phyloP scores from a whole-genome alignment of 1,140 invertebrate genomes.

The Caenorhabditis remanei region DNA sequence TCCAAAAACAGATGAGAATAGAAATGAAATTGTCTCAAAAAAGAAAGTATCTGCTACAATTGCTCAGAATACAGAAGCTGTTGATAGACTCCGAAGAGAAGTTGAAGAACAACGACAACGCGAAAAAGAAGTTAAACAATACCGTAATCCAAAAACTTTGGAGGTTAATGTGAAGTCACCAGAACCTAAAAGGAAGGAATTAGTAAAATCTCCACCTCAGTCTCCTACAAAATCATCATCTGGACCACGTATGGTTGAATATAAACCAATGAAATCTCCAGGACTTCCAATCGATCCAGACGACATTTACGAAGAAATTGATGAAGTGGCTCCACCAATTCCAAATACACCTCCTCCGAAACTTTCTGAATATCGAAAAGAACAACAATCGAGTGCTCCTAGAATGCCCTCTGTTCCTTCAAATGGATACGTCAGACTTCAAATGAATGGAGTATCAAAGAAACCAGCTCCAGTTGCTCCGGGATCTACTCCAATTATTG shows the following conservation, averaged over 20 bases:
- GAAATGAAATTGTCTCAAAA: slow-evolving; percentile 6
- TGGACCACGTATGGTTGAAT: slow-evolving; percentile 10
- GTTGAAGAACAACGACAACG: slow-evolving; percentile 33
- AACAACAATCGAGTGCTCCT: neutral
- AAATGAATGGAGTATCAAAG: slow-evolving; percentile 37
- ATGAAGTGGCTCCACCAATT: neutral
- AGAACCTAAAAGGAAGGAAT: neutral
- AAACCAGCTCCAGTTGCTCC: slow-evolving; percentile 12
- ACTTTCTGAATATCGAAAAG: slow-evolving; percentile 20
- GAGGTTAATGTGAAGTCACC: neutral
- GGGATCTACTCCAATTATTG: neutral
- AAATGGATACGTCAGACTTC: slow-evolving; percentile 26
- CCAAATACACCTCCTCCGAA: slow-evolving; percentile 25
- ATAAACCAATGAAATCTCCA: slow-evolving; percentile 48
- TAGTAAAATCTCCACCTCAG: neutral
- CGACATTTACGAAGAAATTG: slow-evolving; percentile 17
- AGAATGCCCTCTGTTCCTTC: slow-evolving; percentile 8
- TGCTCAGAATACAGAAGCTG: slow-evolving; percentile 18
- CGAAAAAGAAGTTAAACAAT: slow-evolving; percentile 29
- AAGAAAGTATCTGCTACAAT: neutral
- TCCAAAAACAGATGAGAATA: slow-evolving; percentile 15
- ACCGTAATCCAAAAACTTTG: slow-evolving; percentile 25
- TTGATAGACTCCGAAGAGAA: slow-evolving; percentile 17
- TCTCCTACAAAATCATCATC: neutral
- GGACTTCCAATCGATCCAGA: slow-evolving; percentile 1